Conservation (phyloP, 2,113 vertebrate genomes). For the Mustela lutreola region DNA sequence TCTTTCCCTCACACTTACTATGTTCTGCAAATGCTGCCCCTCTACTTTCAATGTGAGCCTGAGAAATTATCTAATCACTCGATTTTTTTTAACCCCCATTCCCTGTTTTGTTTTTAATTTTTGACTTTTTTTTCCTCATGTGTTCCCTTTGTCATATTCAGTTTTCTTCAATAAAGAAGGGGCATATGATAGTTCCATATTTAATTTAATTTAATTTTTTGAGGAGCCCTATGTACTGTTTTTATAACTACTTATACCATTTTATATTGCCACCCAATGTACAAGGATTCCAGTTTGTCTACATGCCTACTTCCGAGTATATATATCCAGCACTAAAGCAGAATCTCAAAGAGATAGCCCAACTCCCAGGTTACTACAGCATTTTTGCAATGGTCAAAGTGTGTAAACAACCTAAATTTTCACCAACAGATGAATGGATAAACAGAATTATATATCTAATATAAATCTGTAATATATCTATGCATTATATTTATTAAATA, state of each 20-base stretch:
- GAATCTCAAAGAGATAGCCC: not conserved
- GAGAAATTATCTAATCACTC: not conserved
- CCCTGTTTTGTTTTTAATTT: not conserved
- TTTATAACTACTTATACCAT: not conserved
- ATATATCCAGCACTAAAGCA: not conserved
- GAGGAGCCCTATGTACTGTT: not conserved
- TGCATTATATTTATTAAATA: too few species aligned
- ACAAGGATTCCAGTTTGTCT: not conserved
- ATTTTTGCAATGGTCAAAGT: not conserved
- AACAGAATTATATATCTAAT: not conserved
- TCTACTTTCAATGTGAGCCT: not conserved
- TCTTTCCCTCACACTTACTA: not conserved
- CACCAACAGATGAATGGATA: not conserved
- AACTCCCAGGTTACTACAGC: not conserved
- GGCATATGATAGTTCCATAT: not conserved
- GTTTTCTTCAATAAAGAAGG: not conserved
- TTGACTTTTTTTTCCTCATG: not conserved
- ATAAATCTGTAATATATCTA: too few species aligned
- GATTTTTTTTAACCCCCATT: not conserved
- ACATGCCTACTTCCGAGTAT: not conserved
- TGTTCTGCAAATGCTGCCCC: not conserved
- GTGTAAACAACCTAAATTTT: not conserved
- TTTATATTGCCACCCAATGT: not conserved
- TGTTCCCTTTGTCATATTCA: not conserved
- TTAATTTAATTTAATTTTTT: not conserved